These are phyloP conservation scores for Tiliacea citrago DNA, from an alignment of 2,888 invertebrate genomes.

Conservation along the genomic window DNA sequence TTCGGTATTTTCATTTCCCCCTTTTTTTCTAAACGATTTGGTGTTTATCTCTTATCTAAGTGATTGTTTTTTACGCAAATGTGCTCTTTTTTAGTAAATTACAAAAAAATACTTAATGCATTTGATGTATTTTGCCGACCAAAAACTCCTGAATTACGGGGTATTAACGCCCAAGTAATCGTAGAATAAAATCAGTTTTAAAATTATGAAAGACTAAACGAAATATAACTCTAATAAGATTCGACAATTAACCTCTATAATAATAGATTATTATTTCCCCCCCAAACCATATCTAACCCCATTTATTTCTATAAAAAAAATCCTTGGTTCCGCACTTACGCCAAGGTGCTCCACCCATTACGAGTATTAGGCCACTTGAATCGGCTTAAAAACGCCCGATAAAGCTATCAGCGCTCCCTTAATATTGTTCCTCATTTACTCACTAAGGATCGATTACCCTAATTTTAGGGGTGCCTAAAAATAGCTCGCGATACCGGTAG, in stretches of 20 bases:
- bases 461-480: constrained; percentile 78
- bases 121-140: neutral
- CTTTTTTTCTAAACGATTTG: constrained; percentile 61
- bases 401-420: constrained; percentile 77
- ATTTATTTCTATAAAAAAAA: constrained; percentile 42
- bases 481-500: constrained; percentile 74
- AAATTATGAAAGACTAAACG: neutral
- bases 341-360: constrained; percentile 62
- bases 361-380: constrained; percentile 65
- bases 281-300: constrained; percentile 23
- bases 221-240: neutral
- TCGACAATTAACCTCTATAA: constrained; percentile 6
- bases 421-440: constrained; percentile 79
- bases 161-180: no score
- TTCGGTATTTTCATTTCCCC: constrained; percentile 57
- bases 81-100: neutral
- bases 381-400: constrained; percentile 74
- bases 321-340: constrained; percentile 39
- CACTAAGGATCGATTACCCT: constrained; percentile 78
- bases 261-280: constrained; percentile 42
- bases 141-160: no score
- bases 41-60: constrained; percentile 53
- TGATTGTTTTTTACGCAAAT: constrained; percentile 45
- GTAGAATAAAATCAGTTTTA: neutral
- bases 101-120: neutral